These are phyloP conservation scores for Phymatocera aterrima DNA, from an alignment of 2,888 invertebrate genomes.

Conservation along the genomic window DNA sequence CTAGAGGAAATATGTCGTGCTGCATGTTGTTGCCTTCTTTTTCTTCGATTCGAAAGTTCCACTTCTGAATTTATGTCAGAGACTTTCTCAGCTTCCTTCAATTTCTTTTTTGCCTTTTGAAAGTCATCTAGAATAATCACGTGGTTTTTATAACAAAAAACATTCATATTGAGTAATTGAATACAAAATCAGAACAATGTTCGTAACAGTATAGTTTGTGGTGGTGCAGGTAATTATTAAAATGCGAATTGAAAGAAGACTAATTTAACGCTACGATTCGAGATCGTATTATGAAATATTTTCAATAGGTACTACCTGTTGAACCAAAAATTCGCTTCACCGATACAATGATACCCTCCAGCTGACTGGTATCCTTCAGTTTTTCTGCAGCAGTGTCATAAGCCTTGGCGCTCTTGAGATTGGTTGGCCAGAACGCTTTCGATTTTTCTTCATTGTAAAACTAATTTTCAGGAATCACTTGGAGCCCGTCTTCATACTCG, in stretches of 20 bases:
- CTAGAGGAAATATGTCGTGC: neutral
- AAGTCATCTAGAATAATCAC: neutral
- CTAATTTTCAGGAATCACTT: slow-evolving; percentile 6
- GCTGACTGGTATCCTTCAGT: neutral
- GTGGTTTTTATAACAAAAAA: neutral
- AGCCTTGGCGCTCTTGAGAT: neutral
- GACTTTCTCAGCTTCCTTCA: slow-evolving; percentile 6
- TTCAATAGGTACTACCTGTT: neutral
- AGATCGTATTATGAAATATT: no score
- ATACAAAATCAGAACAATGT: neutral
- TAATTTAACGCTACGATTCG: no score
- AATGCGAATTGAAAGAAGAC: neutral
- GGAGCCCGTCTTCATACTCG: neutral
- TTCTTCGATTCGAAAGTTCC: neutral
- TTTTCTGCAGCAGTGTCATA: neutral
- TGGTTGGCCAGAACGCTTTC: slow-evolving; percentile 5
- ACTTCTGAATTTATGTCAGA: slow-evolving; percentile 5
- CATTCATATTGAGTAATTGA: neutral
- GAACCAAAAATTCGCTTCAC: neutral
- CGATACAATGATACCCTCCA: neutral
- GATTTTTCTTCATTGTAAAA: slow-evolving; percentile 12
- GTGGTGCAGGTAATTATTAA: slow-evolving; percentile 1
- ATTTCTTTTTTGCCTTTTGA: neutral
- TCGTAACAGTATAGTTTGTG: neutral
- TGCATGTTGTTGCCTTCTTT: slow-evolving; percentile 17